A percentile compares a stretch with the other conserved stretches of the same genome.
These are phyloP conservation scores for Julus scandinavius DNA, from an alignment of 2,888 invertebrate species.

Conservation along the genomic window DNA sequence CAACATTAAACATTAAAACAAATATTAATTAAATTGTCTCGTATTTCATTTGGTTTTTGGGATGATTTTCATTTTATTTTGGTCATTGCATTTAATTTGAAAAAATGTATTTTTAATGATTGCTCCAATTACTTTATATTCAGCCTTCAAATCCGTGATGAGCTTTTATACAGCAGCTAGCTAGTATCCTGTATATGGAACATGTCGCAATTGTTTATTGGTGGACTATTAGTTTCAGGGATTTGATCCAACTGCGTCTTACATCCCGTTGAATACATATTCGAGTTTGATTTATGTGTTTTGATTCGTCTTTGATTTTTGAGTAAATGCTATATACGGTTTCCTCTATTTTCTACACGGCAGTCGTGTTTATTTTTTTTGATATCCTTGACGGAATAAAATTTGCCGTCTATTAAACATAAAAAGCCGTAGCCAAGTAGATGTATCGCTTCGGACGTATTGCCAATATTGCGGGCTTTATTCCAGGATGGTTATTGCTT, in stretches of 20 bases:
- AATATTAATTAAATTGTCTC: too few species aligned
- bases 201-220: background rate
- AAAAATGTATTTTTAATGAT: too few species aligned
- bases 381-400: background rate
- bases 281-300: background rate
- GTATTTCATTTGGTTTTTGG: too few species aligned
- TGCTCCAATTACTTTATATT: too few species aligned
- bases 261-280: background rate
- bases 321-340: background rate
- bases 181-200: too few species aligned
- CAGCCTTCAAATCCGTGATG: too few species aligned
- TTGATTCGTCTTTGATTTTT: background rate
- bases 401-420: background rate
- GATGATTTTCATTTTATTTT: too few species aligned
- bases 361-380: background rate
- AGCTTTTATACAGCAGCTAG: too few species aligned
- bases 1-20: too few species aligned
- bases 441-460: background rate
- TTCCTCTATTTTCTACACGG: background rate
- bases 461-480: background rate
- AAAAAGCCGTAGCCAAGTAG: background rate
- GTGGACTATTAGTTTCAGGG: background rate
- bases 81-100: too few species aligned
- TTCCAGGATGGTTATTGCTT: background rate
- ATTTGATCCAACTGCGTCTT: background rate